Conservation (phyloP, 2,797 vertebrate species). For the Prionace glauca region DNA sequence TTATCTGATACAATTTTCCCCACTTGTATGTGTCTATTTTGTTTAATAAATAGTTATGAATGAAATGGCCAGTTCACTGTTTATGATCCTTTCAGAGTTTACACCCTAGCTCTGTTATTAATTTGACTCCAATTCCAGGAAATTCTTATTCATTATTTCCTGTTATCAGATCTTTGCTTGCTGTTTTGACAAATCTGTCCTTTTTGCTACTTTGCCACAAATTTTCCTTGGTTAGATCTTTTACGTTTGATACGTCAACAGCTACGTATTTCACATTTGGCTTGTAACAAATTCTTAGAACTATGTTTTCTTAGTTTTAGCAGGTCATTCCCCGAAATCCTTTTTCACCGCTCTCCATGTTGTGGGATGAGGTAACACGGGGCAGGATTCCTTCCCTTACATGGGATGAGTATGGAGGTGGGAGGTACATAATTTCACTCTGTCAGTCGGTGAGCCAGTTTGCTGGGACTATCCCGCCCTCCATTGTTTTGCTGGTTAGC, state of each 20-base stretch:
- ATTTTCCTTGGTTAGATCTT: background rate
- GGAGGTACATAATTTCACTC: no score
- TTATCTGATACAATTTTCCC: background rate
- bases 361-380: background rate
- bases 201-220: background rate
- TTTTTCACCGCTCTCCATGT: background rate
- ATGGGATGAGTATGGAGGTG: background rate
- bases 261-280: background rate
- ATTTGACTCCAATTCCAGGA: background rate
- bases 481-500: background rate
- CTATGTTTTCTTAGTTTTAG: background rate
- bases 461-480: no score
- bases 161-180: background rate
- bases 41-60: background rate
- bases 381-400: no score
- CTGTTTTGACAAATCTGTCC: background rate
- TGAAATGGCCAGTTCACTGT: background rate
- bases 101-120: background rate
- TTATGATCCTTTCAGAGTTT: background rate
- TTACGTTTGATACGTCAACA: background rate
- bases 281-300: background rate
- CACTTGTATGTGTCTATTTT: background rate
- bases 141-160: background rate
- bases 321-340: background rate
- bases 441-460: no score